Percentiles rank a stretch among this genome's conserved stretches.
These are phyloP conservation scores for Himalopsyche anomala DNA, from an alignment of 2,888 invertebrate genomes.

Conservation along the genomic window DNA sequence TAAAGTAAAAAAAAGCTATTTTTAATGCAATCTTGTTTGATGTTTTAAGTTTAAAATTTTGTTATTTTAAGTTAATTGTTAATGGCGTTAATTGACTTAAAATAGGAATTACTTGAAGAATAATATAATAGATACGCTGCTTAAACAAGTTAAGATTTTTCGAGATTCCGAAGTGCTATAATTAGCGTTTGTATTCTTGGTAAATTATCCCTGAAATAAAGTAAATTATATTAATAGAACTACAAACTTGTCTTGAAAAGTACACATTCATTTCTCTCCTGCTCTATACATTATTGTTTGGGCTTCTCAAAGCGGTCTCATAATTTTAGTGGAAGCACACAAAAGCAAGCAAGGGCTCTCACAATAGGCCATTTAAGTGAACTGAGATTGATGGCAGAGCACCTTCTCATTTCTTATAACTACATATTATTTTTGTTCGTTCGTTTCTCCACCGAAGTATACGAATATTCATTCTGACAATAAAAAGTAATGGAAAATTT, in stretches of 20 bases:
- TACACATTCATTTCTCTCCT: neutral
- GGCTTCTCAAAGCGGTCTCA: constrained; percentile 13
- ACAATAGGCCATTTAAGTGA: constrained; percentile 42
- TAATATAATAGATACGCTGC: too few relatives aligned
- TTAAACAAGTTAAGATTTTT: too few relatives aligned
- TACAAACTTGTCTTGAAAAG: neutral
- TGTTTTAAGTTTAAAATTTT: too few relatives aligned
- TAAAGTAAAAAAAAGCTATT: too few relatives aligned
- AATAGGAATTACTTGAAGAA: too few relatives aligned
- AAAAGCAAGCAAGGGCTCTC: constrained; percentile 30
- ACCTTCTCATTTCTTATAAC: constrained; percentile 40
- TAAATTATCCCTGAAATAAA: too few relatives aligned
- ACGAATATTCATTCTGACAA: neutral
- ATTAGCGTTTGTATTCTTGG: too few relatives aligned
- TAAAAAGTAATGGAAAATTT: neutral
- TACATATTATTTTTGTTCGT: constrained; percentile 19
- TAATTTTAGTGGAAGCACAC: constrained; percentile 37
- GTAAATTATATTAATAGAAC: neutral
- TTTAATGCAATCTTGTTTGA: too few relatives aligned
- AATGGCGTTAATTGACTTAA: too few relatives aligned
- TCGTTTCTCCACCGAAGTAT: neutral
- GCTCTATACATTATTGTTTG: constrained; percentile 14
- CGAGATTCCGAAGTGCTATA: too few relatives aligned
- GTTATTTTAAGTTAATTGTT: too few relatives aligned
- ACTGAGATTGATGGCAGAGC: constrained; percentile 28